These are phyloP conservation scores for Catalaphyllia jardinei DNA, from an alignment of 64 coral and sea anemone species.

Conservation along the genomic window DNA sequence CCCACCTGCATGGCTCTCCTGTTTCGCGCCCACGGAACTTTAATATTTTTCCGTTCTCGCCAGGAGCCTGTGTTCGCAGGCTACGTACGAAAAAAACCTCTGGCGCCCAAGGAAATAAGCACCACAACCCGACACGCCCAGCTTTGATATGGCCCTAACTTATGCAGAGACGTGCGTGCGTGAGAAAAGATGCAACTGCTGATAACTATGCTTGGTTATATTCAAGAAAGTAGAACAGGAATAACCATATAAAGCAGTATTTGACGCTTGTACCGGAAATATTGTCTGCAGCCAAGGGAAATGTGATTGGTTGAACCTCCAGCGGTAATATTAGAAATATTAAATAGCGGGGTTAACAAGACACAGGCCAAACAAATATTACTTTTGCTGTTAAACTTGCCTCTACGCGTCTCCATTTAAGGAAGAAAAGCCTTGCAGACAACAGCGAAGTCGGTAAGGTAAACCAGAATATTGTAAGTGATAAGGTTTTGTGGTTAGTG, in stretches of 20 bases:
- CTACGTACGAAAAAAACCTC: too few relatives aligned
- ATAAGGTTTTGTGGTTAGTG: neutral
- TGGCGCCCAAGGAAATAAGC: too few relatives aligned
- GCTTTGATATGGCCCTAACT: too few relatives aligned
- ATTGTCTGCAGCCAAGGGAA: neutral
- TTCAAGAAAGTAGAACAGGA: neutral
- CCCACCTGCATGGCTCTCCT: too few relatives aligned
- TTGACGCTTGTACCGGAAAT: constrained; percentile 1
- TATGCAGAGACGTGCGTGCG: too few relatives aligned
- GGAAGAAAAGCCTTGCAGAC: neutral
- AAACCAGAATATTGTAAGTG: neutral
- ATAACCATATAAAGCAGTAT: constrained; percentile 44
- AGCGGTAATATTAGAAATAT: neutral
- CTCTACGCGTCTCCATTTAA: neutral
- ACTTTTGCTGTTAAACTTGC: neutral
- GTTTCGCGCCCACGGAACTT: too few relatives aligned
- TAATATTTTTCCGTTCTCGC: too few relatives aligned
- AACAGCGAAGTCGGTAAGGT: neutral
- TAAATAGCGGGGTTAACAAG: neutral
- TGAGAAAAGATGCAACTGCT: neutral
- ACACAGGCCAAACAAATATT: neutral
- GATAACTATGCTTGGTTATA: neutral
- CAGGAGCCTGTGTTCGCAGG: too few relatives aligned
- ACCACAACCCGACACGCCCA: too few relatives aligned
- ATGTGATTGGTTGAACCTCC: neutral